Evolutionary conservation across 1,140 invertebrate genomes (phyloP), one percentile per base, ranked within the genome.

Genomic region (Drepana arcuata): DNA sequence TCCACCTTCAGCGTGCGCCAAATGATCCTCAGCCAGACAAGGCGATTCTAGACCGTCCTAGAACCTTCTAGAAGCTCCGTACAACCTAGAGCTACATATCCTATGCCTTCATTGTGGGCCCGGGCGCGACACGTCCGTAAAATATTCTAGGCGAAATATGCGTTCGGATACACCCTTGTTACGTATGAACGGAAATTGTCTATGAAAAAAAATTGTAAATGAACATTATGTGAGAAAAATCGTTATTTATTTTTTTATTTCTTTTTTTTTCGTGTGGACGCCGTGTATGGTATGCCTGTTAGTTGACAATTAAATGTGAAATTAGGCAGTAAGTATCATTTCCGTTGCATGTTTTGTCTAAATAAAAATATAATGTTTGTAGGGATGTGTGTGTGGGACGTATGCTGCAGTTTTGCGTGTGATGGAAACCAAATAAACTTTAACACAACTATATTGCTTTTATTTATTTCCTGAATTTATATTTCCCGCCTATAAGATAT

Each of bases 1-100:
- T 88, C 86, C 30, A 86, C 86, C 30, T 87, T 87, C 69, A 88
- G 87, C 65, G 79, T 88, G 14, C 87, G 87, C 54, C 87, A 88
- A 52, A 81, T 88, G 84, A 68, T 87, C 51, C 67, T 85, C 34
- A 74, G 63, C 44, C 82, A 84, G 45, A 58, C 70, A 31, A 70
- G 55, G 39, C 47, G 59, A 50, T 39, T 60, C 51, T 64, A 63
- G 44, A 54, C 14, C 14, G 9, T 29, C 18, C 25, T 30, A 21
- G 26, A 35, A 11, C 7, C 1, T 15, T 9, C 33, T 32, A 36
- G 32, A 26, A 28, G 4, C 24, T 26, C 10, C 24, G n/a, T n/a
- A n/a, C n/a, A n/a, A n/a, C n/a, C n/a, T n/a, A n/a, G n/a, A n/a
- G n/a, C n/a, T n/a, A n/a, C n/a, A n/a, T n/a, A n/a, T n/a, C n/a